Evolutionary conservation across 2,797 vertebrate genomes (phyloP).

Genomic region (Alauda arvensis): DNA sequence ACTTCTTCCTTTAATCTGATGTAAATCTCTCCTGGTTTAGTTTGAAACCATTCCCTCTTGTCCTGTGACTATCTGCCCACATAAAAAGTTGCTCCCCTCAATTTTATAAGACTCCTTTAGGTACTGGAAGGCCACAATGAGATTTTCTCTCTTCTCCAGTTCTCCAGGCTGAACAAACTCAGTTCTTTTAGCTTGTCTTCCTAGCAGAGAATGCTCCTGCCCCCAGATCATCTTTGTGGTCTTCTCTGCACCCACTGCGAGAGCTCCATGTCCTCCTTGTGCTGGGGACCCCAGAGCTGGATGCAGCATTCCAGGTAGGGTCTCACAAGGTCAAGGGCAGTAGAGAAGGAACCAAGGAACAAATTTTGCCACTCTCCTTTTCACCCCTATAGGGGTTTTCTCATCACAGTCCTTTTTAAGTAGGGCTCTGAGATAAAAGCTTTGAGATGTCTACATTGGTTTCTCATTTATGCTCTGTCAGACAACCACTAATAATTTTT

Average conservation of each 20-base stretch:
- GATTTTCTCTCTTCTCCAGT: neutral
- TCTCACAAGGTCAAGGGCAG: neutral
- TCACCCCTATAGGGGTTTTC: neutral
- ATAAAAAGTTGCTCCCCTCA: neutral
- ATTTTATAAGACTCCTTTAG: neutral
- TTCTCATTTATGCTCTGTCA: neutral
- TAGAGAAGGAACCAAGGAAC: neutral
- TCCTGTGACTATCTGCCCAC: neutral
- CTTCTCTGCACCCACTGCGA: neutral
- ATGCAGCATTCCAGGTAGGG: neutral
- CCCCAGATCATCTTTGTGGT: neutral
- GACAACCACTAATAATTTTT: neutral
- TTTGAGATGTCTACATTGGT: rapidly evolving
- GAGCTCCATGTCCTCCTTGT: neutral
- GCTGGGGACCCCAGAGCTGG: neutral
- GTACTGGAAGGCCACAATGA: neutral
- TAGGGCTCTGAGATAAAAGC: neutral
- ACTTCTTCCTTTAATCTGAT: neutral
- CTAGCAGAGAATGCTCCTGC: neutral
- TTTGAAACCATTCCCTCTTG: neutral
- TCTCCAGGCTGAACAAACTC: neutral
- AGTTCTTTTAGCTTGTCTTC: neutral
- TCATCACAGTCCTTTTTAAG: neutral
- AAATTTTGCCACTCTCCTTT: neutral
- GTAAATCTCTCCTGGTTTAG: neutral